Percentiles rank a stretch among this genome's conserved stretches.
Evolutionary conservation across 2,113 vertebrate genomes (phyloP).

Genomic region (Saccopteryx leptura): DNA sequence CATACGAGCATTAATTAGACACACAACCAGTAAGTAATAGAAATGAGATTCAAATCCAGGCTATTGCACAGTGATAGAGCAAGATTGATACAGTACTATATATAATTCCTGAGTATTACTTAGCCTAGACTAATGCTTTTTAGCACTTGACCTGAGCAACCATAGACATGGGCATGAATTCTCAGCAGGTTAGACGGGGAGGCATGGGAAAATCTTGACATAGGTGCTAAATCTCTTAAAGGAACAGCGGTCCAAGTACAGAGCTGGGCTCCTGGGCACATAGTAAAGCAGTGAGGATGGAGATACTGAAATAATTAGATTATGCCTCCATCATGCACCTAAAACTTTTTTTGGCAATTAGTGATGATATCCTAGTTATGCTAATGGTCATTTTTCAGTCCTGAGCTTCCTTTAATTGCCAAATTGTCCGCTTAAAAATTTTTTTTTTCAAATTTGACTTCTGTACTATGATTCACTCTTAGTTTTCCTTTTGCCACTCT

Average conservation of each 20-base stretch:
- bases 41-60: neutral
- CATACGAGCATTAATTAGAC: neutral
- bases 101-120: neutral
- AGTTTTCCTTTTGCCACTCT: neutral
- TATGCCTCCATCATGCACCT: neutral
- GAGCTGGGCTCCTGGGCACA: neutral
- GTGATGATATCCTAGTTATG: neutral
- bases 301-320: neutral
- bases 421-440: neutral
- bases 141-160: neutral
- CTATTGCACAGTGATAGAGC: neutral
- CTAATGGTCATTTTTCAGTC: neutral
- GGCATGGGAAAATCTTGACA: neutral
- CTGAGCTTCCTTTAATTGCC: neutral
- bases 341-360: neutral
- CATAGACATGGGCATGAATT: neutral
- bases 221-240: neutral
- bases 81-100: neutral
- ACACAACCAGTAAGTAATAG: neutral
- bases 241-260: neutral
- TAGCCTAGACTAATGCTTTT: neutral
- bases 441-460: neutral
- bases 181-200: neutral
- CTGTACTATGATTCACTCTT: neutral
- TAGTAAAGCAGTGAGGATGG: neutral